Evolutionary conservation across 2,888 invertebrate genomes (phyloP), one percentile per base, ranked within the genome.

Genomic region (Ethmia dodecea): DNA sequence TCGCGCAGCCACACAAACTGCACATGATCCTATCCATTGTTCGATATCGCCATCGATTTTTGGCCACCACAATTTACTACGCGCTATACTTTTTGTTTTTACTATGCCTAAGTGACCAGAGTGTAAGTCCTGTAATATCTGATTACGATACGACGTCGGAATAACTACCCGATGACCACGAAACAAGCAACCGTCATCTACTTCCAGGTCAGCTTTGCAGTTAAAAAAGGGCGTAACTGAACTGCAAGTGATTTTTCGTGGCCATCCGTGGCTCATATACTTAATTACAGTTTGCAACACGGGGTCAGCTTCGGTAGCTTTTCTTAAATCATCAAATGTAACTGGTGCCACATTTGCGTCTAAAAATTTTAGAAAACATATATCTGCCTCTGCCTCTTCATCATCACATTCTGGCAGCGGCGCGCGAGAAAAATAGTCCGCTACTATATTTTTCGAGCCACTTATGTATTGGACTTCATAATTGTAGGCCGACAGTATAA

Each of bases 31-130:
- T 11, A 28, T 20, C 2, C 3, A 1, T 3, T 13, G 18, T 15
- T 27, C 33, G n/a, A 18, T 12, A 11, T 27, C 27, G 5, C 1
- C 9, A 8, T 15, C 14, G 2, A 13, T 2, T 5, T 11, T n/a
- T 1, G 20, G 13, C 13, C 13, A 13, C 20, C 18, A 33, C 13
- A 18, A 5, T n/a, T 10, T 20, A 2, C 13, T 9, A 5, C 25
- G 14, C 10, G 15, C 14, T 0, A 3, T 9, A 1, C 15, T 11
- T 2, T 32, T 25, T 5, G 6, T 25, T 2, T 10, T 14, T 10
- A 32, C 15, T 1, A 47, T 34, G 1, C 49, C 45, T 11, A 40
- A 5, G 5, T 28, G 28, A 1, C 28, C 28, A 15, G 14, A 14
- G n/a, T 28, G 28, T 1, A 15, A 14, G 6, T 14, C 28, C 6